Conservation (phyloP, 2,888 invertebrate species). For the Dione vanillae region DNA sequence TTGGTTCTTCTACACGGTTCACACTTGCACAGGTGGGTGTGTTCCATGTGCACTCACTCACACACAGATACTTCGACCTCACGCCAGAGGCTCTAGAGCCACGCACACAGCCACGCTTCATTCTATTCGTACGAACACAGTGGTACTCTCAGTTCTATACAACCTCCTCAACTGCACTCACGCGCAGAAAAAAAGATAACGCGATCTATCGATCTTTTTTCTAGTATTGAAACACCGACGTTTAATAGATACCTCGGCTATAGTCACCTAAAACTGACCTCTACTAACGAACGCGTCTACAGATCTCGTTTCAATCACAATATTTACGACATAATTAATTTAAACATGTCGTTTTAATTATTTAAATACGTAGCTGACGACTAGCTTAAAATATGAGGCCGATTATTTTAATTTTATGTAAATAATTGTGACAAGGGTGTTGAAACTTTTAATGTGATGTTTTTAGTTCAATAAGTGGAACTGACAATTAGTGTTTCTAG, state of each 20-base stretch:
- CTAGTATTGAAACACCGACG: constrained; percentile 73
- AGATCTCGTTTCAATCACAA: constrained; percentile 67
- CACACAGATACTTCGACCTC: constrained; percentile 65
- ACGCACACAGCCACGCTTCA: constrained; percentile 69
- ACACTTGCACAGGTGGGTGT: constrained; percentile 68
- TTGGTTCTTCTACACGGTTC: constrained; percentile 41
- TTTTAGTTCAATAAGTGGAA: constrained; percentile 56
- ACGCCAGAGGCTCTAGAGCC: constrained; percentile 65
- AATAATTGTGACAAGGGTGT: constrained; percentile 75
- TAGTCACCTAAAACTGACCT: constrained; percentile 76
- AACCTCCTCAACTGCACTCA: constrained; percentile 84
- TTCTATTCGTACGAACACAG: constrained; percentile 75
- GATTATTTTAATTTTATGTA: constrained; percentile 79
- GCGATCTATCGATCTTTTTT: constrained; percentile 83
- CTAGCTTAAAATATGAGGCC: constrained; percentile 76
- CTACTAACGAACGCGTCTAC: constrained; percentile 72
- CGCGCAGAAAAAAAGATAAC: constrained; percentile 83
- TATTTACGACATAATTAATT: constrained; percentile 81
- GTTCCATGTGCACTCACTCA: constrained; percentile 74
- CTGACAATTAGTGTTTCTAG: constrained; percentile 55
- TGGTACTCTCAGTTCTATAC: constrained; percentile 81
- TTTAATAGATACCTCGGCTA: constrained; percentile 68
- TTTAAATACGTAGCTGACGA: constrained; percentile 80
- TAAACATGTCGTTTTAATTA: constrained; percentile 80
- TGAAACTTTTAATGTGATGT: constrained; percentile 59